Conservation (phyloP, 2,797 vertebrate species). For the Pitangus sulphuratus region DNA sequence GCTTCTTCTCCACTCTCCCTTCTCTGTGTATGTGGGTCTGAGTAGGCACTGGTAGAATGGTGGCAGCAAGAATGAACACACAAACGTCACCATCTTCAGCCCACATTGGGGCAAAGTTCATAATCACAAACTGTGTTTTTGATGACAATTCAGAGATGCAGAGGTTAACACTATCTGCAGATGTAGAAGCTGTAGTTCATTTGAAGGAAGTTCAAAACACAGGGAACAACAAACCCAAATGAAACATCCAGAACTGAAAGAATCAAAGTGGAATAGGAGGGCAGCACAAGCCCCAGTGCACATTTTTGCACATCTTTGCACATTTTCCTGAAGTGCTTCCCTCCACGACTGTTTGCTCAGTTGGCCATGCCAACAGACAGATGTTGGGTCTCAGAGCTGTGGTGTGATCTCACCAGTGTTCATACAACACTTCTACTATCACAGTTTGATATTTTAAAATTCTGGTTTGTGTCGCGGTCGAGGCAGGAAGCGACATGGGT, state of each 20-base stretch:
- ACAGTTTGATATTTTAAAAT: not conserved
- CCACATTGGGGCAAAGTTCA: not conserved
- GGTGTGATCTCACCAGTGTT: not conserved
- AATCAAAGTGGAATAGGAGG: not conserved
- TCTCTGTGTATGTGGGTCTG: not conserved
- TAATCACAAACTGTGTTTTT: not conserved
- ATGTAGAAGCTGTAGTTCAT: not conserved
- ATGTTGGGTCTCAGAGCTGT: not conserved
- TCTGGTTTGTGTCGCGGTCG: too few species aligned
- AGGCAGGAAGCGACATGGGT: too few species aligned
- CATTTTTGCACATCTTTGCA: not conserved
- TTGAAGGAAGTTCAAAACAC: not conserved
- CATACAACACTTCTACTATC: not conserved
- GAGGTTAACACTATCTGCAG: not conserved
- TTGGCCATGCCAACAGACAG: not conserved
- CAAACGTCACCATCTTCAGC: accelerated
- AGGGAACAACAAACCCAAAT: not conserved
- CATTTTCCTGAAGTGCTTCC: not conserved
- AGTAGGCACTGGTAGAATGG: not conserved
- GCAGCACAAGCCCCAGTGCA: not conserved
- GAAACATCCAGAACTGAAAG: not conserved
- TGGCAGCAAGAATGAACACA: not conserved
- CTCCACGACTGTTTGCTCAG: not conserved
- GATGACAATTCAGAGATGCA: not conserved
- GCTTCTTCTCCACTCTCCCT: not conserved